Evolutionary conservation across 2,888 invertebrate genomes (phyloP).

Genomic region (Serripes groenlandicus): DNA sequence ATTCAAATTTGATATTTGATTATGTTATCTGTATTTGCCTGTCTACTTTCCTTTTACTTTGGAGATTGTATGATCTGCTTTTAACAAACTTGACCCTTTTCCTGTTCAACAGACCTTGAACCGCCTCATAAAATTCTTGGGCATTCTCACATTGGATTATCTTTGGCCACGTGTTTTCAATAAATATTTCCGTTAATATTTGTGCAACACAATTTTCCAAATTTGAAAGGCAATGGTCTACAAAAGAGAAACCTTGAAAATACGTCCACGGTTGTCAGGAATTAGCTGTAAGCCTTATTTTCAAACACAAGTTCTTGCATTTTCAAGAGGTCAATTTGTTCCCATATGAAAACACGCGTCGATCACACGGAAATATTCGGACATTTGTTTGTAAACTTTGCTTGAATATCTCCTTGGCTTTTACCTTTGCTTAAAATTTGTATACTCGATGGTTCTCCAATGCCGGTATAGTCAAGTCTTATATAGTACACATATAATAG

Average conservation of each 20-base stretch:
- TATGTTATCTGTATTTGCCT: constrained; percentile 9
- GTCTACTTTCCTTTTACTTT: constrained; percentile 30
- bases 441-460: not conserved
- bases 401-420: not conserved
- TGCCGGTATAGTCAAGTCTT: not conserved
- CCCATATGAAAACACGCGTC: not conserved
- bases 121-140: constrained; percentile 17
- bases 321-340: no score
- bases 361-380: not conserved
- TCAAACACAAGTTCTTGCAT: not conserved
- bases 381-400: constrained; percentile 6
- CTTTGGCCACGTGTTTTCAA: not conserved
- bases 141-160: constrained; percentile 30
- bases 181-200: not conserved
- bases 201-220: not conserved
- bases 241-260: not conserved
- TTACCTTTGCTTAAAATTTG: not conserved
- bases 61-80: constrained; percentile 35
- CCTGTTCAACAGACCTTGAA: not conserved
- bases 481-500: not conserved
- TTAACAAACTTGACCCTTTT: constrained; percentile 13
- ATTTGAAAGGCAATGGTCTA: not conserved
- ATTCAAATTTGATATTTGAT: constrained; percentile 14
- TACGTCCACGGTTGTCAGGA: not conserved
- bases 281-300: not conserved